Conservation (phyloP, 2,113 vertebrate species). For the Cavia porcellus region DNA sequence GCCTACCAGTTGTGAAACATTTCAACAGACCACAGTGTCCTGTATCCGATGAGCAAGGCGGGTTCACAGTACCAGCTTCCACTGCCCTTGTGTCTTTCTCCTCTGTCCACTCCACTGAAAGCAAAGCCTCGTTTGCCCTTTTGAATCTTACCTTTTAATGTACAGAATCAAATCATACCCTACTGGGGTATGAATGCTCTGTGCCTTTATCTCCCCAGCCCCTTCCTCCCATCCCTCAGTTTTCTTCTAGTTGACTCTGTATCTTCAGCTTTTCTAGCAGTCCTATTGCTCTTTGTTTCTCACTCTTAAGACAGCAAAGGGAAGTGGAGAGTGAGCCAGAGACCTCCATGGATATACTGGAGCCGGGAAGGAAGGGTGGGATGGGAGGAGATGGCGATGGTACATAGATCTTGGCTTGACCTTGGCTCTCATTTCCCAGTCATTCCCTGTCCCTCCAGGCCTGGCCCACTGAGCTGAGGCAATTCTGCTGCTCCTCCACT, state of each 20-base stretch:
- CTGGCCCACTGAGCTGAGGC: not conserved
- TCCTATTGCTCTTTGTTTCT: not conserved
- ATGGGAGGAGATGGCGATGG: not conserved
- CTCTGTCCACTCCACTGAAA: not conserved
- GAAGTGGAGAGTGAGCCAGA: not conserved
- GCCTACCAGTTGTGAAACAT: accelerated
- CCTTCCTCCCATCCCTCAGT: not conserved
- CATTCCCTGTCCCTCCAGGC: not conserved
- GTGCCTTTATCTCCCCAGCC: not conserved
- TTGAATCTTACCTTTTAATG: not conserved
- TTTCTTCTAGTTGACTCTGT: not conserved
- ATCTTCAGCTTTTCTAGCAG: not conserved
- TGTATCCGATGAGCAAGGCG: not conserved
- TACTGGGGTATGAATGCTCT: not conserved
- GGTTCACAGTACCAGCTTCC: too few species aligned
- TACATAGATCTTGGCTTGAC: not conserved
- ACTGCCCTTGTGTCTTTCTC: not conserved
- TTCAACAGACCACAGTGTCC: accelerated
- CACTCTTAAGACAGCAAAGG: not conserved
- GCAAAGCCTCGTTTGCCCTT: not conserved
- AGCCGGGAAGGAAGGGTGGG: not conserved
- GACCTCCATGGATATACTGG: accelerated
- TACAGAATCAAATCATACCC: not conserved
- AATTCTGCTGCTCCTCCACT: too few species aligned
- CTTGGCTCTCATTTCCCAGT: too few species aligned